These are phyloP conservation scores for Acholoe squamosa DNA, from an alignment of 2,888 invertebrate genomes.

Conservation along the genomic window DNA sequence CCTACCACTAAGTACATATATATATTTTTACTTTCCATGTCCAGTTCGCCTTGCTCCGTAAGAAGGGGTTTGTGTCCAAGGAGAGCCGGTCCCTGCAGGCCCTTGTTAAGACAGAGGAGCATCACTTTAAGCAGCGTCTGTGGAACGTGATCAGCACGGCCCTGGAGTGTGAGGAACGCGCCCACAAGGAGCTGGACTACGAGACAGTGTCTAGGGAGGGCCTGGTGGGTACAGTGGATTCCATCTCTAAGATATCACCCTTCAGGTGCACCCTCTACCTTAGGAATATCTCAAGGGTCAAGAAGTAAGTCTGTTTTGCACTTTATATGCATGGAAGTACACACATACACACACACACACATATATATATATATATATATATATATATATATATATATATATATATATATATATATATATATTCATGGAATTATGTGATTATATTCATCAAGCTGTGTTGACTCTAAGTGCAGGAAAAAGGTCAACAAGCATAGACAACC, in stretches of 20 bases:
- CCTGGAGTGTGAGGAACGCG: constrained; percentile 46
- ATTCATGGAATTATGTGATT: no score
- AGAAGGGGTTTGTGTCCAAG: constrained; percentile 26
- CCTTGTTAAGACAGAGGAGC: constrained; percentile 24
- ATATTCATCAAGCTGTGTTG: no score
- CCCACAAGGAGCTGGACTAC: constrained; percentile 53
- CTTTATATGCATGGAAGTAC: no score
- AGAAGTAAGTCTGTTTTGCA: constrained; percentile 61
- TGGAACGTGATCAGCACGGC: constrained; percentile 25
- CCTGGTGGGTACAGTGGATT: constrained; percentile 33
- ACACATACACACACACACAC: no score
- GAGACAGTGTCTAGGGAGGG: constrained; percentile 61
- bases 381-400: no score
- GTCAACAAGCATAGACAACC: no score
- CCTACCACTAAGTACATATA: no score
- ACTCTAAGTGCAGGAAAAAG: no score
- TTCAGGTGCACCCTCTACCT: constrained; percentile 41
- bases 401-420: no score
- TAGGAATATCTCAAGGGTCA: constrained; percentile 44
- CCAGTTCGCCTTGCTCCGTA: constrained; percentile 59
- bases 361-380: no score
- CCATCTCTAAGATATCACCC: constrained; percentile 42
- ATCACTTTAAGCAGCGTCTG: constrained; percentile 9
- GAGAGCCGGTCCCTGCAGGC: constrained; percentile 36
- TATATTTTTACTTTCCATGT: neutral